A percentile compares a stretch with the other conserved stretches of the same genome.
Conservation (phyloP, 2,888 invertebrate species). For the Nomada goodeniana region DNA sequence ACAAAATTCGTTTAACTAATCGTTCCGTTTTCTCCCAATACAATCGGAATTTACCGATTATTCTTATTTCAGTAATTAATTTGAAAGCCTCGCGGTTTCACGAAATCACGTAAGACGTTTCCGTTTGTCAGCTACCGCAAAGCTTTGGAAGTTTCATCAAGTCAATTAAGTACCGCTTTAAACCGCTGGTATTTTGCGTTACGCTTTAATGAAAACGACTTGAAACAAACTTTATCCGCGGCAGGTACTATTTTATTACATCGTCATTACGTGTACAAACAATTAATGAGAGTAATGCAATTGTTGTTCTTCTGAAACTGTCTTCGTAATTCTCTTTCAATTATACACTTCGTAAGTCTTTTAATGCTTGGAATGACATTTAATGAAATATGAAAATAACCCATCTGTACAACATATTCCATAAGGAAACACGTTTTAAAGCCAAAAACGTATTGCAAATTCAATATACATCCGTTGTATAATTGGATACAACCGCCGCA, state of each 20-base stretch:
- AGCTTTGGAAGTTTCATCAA: slow-evolving; percentile 26
- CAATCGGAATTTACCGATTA: background rate
- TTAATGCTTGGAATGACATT: too few relatives aligned
- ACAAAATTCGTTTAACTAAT: background rate
- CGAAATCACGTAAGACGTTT: slow-evolving; percentile 27
- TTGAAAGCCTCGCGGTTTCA: background rate
- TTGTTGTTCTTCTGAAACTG: background rate
- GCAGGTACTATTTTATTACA: slow-evolving; percentile 1
- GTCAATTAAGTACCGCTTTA: slow-evolving; percentile 43
- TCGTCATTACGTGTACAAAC: background rate
- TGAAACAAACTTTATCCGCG: slow-evolving; percentile 28
- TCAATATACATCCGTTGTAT: background rate
- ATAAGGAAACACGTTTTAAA: background rate
- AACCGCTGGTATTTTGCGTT: slow-evolving; percentile 22
- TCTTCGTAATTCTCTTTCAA: background rate
- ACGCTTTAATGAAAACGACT: slow-evolving; percentile 42
- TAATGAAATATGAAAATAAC: too few relatives aligned
- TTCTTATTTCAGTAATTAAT: slow-evolving; percentile 19
- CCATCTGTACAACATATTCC: too few relatives aligned
- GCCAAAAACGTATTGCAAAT: background rate
- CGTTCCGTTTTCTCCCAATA: background rate
- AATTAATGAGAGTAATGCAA: too few relatives aligned
- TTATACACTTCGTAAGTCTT: too few relatives aligned
- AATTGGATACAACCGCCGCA: background rate
- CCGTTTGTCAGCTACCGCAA: slow-evolving; percentile 17